These are phyloP conservation scores for Cephus rjabovi DNA, from an alignment of 2,888 invertebrate genomes.

Conservation along the genomic window DNA sequence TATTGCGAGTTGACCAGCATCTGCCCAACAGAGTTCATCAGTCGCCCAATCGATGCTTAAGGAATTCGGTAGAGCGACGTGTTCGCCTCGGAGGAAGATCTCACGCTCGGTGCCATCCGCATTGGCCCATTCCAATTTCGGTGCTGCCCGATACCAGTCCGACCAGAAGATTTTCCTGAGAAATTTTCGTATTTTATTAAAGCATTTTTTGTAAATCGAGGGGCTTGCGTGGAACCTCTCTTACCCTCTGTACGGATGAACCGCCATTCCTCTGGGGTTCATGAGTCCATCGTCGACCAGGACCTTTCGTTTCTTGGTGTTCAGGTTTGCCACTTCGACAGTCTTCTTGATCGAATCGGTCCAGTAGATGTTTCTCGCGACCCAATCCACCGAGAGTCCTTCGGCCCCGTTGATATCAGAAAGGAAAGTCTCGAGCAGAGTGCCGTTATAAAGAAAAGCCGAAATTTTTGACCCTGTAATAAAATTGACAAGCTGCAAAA, in stretches of 20 bases:
- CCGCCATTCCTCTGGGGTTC: slow-evolving; percentile 95
- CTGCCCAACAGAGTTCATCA: slow-evolving; percentile 94
- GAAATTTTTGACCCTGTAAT: slow-evolving; percentile 50
- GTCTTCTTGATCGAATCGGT: slow-evolving; percentile 91
- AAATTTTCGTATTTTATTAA: neutral
- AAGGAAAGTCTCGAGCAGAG: slow-evolving; percentile 54
- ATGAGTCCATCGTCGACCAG: slow-evolving; percentile 81
- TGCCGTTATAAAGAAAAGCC: slow-evolving; percentile 57
- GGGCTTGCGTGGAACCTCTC: slow-evolving; percentile 15
- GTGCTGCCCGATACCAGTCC: slow-evolving; percentile 92
- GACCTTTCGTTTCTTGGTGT: slow-evolving; percentile 79
- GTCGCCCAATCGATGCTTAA: slow-evolving; percentile 86
- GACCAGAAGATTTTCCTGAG: slow-evolving; percentile 95
- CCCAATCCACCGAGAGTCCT: slow-evolving; percentile 94
- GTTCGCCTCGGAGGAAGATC: slow-evolving; percentile 74
- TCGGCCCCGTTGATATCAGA: slow-evolving; percentile 88
- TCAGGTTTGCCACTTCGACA: slow-evolving; percentile 90
- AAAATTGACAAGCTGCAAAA: neutral
- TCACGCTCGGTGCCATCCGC: slow-evolving; percentile 90
- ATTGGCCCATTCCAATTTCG: slow-evolving; percentile 94
- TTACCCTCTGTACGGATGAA: slow-evolving; percentile 90
- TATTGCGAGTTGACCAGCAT: slow-evolving; percentile 82
- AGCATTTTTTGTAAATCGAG: neutral
- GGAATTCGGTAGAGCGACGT: slow-evolving; percentile 91
- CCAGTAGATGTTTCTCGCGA: slow-evolving; percentile 94